Evolutionary conservation across 2,113 vertebrate genomes (phyloP), one percentile per base, ranked within the genome.

Genomic region (Deroptyus accipitrinus): DNA sequence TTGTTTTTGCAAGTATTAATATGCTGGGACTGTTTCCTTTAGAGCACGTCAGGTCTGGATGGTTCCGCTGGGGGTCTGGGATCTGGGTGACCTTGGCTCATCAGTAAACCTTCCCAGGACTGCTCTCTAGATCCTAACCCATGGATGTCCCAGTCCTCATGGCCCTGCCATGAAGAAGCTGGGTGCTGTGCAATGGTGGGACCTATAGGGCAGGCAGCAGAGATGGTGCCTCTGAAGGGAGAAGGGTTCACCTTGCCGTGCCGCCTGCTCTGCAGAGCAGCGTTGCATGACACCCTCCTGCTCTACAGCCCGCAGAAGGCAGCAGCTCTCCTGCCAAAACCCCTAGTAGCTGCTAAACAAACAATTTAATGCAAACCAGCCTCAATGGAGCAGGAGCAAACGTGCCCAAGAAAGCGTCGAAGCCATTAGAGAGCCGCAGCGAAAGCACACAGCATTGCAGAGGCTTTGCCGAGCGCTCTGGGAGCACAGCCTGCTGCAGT

Each of bases 351-450:
- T 90, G 87, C 94, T 91, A 82, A 95, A 95, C 93, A 95, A 97
- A 96, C 93, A 82, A 14, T 73, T 87, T 95, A 95, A 97, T 95
- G 95, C 67, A 14, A 94, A 97, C 25, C 94, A 95, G 93, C 81
- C 84, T 41, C 48, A 8, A 19, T 0, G 70, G 91, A 91, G 78
- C 61, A 24, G 93, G 89, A 89, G 95, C 41, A 66, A 96, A 94
- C 62, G 84, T 95, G 96, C 96, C 94, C 94, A 31, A 64, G 94
- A 52, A 94, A 72, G 89, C n/a, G 17, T 69, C 63, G 8, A 31
- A 76, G 89, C 67, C 87, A 64, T 87, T 91, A 63, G 6, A 20
- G 92, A 72, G 77, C 86, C 52, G 4, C 91, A 44, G 91, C 48
- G 3, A n/a, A 51, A 62, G 91, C 83, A 54, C 51, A 41, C 4